Base-by-base conservation (phyloP, 2,888 invertebrate genomes). In the Apamea epomidion region DNA sequence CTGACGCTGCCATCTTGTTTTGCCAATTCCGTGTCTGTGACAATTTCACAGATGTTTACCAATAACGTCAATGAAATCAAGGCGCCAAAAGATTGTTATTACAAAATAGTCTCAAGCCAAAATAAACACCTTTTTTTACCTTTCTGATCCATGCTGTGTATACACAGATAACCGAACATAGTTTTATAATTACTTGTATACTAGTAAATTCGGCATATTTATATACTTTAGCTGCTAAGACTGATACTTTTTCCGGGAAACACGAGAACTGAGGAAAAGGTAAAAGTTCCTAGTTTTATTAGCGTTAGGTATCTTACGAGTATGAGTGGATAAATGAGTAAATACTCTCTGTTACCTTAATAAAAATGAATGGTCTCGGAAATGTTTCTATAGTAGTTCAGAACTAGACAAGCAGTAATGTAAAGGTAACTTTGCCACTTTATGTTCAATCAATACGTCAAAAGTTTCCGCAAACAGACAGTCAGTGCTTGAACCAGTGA, bases 381-480 rank as follows among this genome's bases (percentile, higher is more conserved):
- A 75, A 48, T 58, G n/a, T 51, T 70, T 21, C 45, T 21, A 48
- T 32, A 65, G 29, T 60, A 16, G 7, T 64, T 70, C 18, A 25
- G 21, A 71, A 71, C 25, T 18, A 78, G 48, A 51, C 25, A 62
- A 62, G 37, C 76, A 45, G n/a, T 68, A n/a, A n/a, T 54, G 42
- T 21, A n/a, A 14, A 21, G 65, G 32, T 68, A 68, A 82, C 68
- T 82, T 82, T 32, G 0, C 65, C 48, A 81, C 54, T 81, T 80
- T 68, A 54, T 45, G 54, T 82, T 68, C 21, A 54, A 75, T 76
- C 54, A 62, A 82, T 75, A 75, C 45, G 82, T 81, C 80, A 75
- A 62, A 81, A 82, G 82, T 81, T 82, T 51, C 60, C 37, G 60
- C 51, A n/a, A 74, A 74, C 29, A 67, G 62, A 37, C 32, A 21